Base-by-base conservation (phyloP, 1,140 invertebrate species). In the Sesamia nonagrioides region DNA sequence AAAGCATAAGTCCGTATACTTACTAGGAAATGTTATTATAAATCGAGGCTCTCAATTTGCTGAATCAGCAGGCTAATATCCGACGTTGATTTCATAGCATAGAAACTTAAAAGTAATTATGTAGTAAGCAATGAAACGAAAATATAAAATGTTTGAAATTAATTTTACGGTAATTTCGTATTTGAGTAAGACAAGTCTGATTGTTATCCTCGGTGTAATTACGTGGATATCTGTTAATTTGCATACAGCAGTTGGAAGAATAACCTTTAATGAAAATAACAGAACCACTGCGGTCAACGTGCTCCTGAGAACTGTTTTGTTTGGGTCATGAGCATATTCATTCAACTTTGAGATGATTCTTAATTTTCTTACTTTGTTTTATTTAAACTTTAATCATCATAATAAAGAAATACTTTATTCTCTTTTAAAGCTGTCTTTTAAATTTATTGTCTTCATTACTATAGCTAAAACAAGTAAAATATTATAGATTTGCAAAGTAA, bases 181-280 rank as follows among this genome's bases (percentile, higher is more conserved):
- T 86, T 82, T 84, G 50, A 42, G 37, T 58, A 60, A 71, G 74
- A 78, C 66, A 54, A 74, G 61, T 80, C 61, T 48, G 80, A 81
- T 82, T 74, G 79, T 83, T 85, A 82, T 83, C 77, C 80, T 81
- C 66, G 81, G 77, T 73, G 82, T 86, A 91, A 92, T 92, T 88
- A 92, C 86, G 85, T 84, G 78, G 76, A 86, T 86, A 86, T 54
- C 37, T 73, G 35, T 86, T 85, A 89, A 91, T 92, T 88, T 89
- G 84, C 83, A 91, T 91, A 84, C 71, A 80, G 79, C 71, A 77
- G 81, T 81, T 42, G 79, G 80, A 69, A 82, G 82, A 84, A 82
- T 80, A 72, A 81, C 77, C 78, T 85, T 80, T 82, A 84, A 87
- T 86, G 27, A 79, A 74, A 80, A 83, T 80, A 80, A 82, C 81